Percentiles rank a stretch among this genome's conserved stretches.
Evolutionary conservation across 2,888 invertebrate species (phyloP).

Genomic region (Scaptomyza parva): DNA sequence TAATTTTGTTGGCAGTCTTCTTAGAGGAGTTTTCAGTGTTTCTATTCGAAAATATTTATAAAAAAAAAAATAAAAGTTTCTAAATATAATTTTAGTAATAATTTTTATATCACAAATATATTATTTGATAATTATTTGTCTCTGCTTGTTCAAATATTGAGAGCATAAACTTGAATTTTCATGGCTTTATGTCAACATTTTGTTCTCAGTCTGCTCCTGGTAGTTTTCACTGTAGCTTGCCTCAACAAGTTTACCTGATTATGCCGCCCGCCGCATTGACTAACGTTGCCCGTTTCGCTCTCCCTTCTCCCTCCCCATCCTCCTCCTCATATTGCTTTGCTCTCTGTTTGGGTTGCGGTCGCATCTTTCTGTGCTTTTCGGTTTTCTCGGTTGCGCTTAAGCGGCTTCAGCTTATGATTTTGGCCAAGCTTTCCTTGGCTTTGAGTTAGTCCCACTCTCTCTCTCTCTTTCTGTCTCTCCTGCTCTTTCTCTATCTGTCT

Average conservation of each 20-base stretch:
- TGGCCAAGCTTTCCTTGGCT: slow-evolving; percentile 54
- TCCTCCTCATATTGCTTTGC: not conserved
- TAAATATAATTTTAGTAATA: too few relatives aligned
- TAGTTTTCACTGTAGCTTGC: slow-evolving; percentile 39
- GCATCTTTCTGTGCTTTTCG: slow-evolving; percentile 48
- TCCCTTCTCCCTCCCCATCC: too few relatives aligned
- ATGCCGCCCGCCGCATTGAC: slow-evolving; percentile 55
- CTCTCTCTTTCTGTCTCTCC: not conserved
- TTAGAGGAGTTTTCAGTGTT: too few relatives aligned
- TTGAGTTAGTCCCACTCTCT: too few relatives aligned
- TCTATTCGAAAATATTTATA: too few relatives aligned
- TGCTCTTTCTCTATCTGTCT: not conserved
- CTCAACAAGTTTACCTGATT: slow-evolving; percentile 68
- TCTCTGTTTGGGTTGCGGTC: slow-evolving; percentile 45
- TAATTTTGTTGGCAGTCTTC: too few relatives aligned
- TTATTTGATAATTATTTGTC: too few relatives aligned
- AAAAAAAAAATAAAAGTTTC: not conserved
- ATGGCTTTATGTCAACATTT: too few relatives aligned
- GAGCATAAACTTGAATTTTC: too few relatives aligned
- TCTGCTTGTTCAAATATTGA: too few relatives aligned
- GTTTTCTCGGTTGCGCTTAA: slow-evolving; percentile 43
- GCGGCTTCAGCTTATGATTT: slow-evolving; percentile 49
- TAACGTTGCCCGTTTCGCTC: slow-evolving; percentile 8
- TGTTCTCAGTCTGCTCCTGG: not conserved
- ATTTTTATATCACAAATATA: too few relatives aligned